Percentiles rank a stretch among this genome's conserved stretches.
These are phyloP conservation scores for Gymnoscelis rufifasciata DNA, from an alignment of 2,888 invertebrate genomes.

Conservation along the genomic window DNA sequence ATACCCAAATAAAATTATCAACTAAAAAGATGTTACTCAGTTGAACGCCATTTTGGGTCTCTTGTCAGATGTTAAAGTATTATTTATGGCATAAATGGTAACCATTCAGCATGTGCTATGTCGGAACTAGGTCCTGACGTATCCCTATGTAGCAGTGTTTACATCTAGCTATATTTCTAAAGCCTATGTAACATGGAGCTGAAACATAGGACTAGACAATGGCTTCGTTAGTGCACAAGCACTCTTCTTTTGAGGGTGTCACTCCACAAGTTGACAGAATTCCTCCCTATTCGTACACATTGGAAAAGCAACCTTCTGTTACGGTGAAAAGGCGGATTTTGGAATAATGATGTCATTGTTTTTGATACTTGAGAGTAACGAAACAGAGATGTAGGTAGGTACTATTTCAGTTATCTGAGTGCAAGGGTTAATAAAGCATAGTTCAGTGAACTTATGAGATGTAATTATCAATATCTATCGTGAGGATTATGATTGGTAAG, in stretches of 20 bases:
- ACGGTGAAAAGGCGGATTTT: background rate
- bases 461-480: no score
- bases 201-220: constrained; percentile 48
- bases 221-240: constrained; percentile 65
- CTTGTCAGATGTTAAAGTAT: no score
- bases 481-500: no score
- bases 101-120: no score
- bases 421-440: background rate
- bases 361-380: background rate
- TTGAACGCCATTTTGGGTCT: no score
- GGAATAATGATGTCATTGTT: background rate
- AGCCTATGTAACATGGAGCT: constrained; percentile 10
- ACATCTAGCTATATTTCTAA: constrained; percentile 8
- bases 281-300: background rate
- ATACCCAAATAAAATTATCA: no score
- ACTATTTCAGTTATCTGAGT: background rate
- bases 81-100: no score
- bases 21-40: no score
- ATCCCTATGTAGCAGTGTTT: no score
- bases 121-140: no score
- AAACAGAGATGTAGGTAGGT: background rate
- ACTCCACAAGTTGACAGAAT: constrained; percentile 45
- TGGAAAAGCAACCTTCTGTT: background rate
- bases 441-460: no score
- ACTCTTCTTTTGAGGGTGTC: constrained; percentile 57